Conservation (phyloP, 2,888 invertebrate species). For the Caenorhabditis sp. region DNA sequence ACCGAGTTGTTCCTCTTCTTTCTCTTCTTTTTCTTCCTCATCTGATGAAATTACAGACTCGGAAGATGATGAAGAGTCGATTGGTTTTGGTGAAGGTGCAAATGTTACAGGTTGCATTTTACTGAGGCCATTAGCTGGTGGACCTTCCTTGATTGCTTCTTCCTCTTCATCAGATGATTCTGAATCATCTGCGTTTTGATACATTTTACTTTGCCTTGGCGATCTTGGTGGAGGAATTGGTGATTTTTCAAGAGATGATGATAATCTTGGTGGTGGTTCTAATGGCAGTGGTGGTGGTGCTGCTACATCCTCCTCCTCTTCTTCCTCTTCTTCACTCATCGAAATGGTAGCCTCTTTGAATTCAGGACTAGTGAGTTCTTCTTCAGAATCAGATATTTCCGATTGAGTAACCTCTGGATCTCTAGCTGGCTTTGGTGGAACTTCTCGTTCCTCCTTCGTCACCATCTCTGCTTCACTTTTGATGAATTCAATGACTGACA, state of each 20-base stretch:
- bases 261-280: constrained; percentile 17
- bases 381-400: constrained; percentile 29
- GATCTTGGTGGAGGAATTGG: constrained; percentile 38
- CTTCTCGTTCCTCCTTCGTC: background rate
- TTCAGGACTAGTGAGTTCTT: constrained; percentile 11
- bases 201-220: constrained; percentile 21
- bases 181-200: constrained; percentile 17
- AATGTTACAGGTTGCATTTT: constrained; percentile 36
- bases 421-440: background rate
- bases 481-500: constrained; percentile 39
- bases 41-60: constrained; percentile 14
- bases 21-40: constrained; percentile 20
- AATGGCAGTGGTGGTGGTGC: constrained; percentile 32
- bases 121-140: constrained; percentile 21
- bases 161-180: constrained; percentile 22
- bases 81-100: constrained; percentile 12
- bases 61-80: no score
- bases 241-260: constrained; percentile 11
- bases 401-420: constrained; percentile 29
- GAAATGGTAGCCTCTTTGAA: constrained; percentile 17
- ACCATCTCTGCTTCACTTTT: constrained; percentile 17
- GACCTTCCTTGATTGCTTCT: no score
- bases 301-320: constrained; percentile 10
- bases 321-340: constrained; percentile 20
- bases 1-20: constrained; percentile 12